Evolutionary conservation across 2,113 vertebrate species (phyloP), one percentile per base, ranked within the genome.

Genomic region (western clawed frog (Xenopus tropicalis)): DNA sequence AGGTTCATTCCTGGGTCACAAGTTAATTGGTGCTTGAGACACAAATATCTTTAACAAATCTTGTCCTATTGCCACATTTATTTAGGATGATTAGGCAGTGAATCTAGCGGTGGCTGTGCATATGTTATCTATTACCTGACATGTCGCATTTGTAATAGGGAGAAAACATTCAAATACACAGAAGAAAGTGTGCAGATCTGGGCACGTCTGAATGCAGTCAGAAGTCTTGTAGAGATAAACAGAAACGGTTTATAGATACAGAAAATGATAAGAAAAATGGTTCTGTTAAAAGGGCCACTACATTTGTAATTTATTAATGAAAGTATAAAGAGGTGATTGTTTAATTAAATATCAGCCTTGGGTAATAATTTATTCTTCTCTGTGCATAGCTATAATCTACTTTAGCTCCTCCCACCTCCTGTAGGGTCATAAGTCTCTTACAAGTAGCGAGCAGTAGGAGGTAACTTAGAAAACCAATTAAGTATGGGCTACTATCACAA

Each of bases 1-100:
- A 66, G 64, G 64, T 66, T 66, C 64, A 66, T 66, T 66, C 42
- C 6, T 43, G 29, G 64, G 64, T 66, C 64, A 51, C 64, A 48
- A 66, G 64, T 66, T 66, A 66, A 66, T 66, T 66, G 64, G 43
- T 66, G 43, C 64, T 66, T 48, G 37, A 66, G 64, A 46, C 21
- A 21, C 37, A 46, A 48, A 66, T 48, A 16, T 43, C 19, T 48
- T 48, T 23, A 51, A 66, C 64, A 22, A 46, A 66, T 66, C 20
- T 16, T 51, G 42, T 43, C 21, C 43, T 21, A 22, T 14, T 22
- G 64, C 11, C n/a, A 20, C 64, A 66, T 66, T 48, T 66, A 48
- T 66, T 66, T 22, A 48, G 64, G 20, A n/a, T 48, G 64, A 66
- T 66, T 66, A 43, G 20, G 43, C 14, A 48, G 44, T 51, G 44